Evolutionary conservation across 2,113 vertebrate species (phyloP).

Genomic region (Cololabis saira): DNA sequence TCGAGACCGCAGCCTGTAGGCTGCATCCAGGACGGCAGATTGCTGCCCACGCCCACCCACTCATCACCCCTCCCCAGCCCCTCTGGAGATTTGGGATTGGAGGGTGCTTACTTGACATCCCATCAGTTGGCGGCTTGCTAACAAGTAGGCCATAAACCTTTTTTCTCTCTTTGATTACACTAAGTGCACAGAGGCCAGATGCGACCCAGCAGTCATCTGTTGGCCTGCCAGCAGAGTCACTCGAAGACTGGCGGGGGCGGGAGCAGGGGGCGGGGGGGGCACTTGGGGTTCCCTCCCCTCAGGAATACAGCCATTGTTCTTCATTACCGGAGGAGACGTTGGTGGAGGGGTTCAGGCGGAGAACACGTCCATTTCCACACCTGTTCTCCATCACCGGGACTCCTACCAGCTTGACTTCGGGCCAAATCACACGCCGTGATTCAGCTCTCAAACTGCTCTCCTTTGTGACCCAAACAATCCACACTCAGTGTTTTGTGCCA

Average conservation of each 20-base stretch:
- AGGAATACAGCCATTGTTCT: conserved; percentile 75
- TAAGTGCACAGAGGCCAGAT: conserved; percentile 80
- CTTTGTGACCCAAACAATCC: background rate
- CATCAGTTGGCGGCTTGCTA: conserved; percentile 71
- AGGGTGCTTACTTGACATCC: conserved; percentile 72
- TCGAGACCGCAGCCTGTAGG: conserved; percentile 12
- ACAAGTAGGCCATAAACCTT: conserved; percentile 74
- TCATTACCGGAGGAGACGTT: conserved; percentile 59
- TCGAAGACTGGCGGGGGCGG: conserved; percentile 27
- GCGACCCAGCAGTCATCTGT: conserved; percentile 73
- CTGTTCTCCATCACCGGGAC: conserved; percentile 66
- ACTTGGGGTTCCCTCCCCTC: conserved; percentile 37
- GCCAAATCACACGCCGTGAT: conserved; percentile 27
- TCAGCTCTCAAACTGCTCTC: conserved; percentile 9
- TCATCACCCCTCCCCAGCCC: background rate
- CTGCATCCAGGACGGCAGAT: conserved; percentile 54
- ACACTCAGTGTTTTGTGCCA: background rate
- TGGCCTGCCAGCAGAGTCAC: conserved; percentile 44
- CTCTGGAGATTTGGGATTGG: conserved; percentile 60
- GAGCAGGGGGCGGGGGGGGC: background rate
- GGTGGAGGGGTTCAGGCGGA: conserved; percentile 42
- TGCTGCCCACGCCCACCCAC: conserved; percentile 49
- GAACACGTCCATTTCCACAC: conserved; percentile 69
- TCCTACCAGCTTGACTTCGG: conserved; percentile 45
- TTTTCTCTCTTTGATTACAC: conserved; percentile 77